Conservation (phyloP, 2,888 invertebrate species). For the Macrophya alboannulata region DNA sequence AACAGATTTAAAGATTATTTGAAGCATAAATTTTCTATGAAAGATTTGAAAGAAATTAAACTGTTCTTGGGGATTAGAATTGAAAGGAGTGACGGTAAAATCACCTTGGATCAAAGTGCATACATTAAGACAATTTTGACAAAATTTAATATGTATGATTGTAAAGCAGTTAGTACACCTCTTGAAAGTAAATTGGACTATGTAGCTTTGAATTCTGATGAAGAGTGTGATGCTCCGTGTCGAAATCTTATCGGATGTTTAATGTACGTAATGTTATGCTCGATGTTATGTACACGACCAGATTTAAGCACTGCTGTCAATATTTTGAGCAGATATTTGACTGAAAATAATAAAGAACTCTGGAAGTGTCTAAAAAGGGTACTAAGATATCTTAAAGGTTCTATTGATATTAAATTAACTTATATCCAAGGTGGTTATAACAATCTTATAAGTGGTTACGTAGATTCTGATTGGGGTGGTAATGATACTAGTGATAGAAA, state of each 20-base stretch:
- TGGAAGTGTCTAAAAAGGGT: conserved; percentile 6
- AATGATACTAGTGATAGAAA: too few relatives aligned
- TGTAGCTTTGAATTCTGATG: conserved; percentile 33
- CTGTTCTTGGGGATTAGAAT: conserved; percentile 13
- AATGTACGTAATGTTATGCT: conserved; percentile 37
- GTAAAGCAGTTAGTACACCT: not conserved
- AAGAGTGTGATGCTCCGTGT: conserved; percentile 49
- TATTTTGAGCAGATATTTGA: not conserved
- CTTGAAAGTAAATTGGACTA: conserved; percentile 49
- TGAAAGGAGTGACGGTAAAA: conserved; percentile 31
- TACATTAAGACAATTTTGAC: conserved; percentile 56
- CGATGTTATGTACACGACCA: conserved; percentile 30
- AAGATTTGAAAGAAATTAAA: conserved; percentile 47
- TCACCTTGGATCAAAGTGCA: conserved; percentile 56
- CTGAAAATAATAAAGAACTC: conserved; percentile 21
- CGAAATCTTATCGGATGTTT: conserved; percentile 14
- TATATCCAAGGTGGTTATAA: not conserved
- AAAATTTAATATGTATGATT: conserved; percentile 57
- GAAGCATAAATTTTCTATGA: conserved; percentile 48
- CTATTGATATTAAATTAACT: conserved; percentile 14
- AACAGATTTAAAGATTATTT: conserved; percentile 50
- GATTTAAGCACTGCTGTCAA: conserved; percentile 20
- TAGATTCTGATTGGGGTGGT: conserved; percentile 37
- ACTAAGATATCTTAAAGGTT: conserved; percentile 13
- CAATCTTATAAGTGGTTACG: not conserved